Base-by-base conservation (phyloP, 37 sponge, comb jelly and placozoan species). In the Ianthella basta region DNA sequence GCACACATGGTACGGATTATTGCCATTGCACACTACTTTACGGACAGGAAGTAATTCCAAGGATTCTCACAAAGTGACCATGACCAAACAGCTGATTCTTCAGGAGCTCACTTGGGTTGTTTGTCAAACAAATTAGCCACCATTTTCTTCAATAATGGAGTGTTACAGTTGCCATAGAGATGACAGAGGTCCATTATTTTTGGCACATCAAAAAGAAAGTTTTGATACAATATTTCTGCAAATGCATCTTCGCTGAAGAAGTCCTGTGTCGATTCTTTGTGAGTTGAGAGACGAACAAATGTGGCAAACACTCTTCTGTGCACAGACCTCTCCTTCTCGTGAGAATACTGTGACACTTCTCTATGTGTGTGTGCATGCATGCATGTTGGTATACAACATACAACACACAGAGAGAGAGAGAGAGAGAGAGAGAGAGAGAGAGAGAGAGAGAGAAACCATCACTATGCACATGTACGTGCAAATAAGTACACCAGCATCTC, bases 161-260 rank as follows among this genome's bases (percentile, higher is more conserved):
- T 61, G 86, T 95, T 95, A 30, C 75, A 65, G n/a, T 23, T 36
- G 3, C 93, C 89, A 59, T 95, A 95, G 36, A 95, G 80, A 44
- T 57, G 55, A 57, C 96, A 95, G 68, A 95, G 86, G 60, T 95
- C 96, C 56, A 95, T 21, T 64, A 95, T 80, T 32, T 90, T 90
- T 3, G 96, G 93, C 1, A 95, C 69, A 44, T 92, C 91, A 84
- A 95, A 91, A 4, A 95, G 73, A 53, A 35, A 92, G 82, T 95
- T 73, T n/a, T 90, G 59, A 60, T 95, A 92, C 55, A 95, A 57
- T 61, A 92, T 86, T 44, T 80, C 84, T 32, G 79, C 89, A 88
- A 84, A 91, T 12, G 64, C 84, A 13, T 85, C 87, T 13, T 64
- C 59, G 57, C 81, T 32, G 0, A 95, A 18, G 59, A 80, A 88